Percentiles rank a stretch among this genome's conserved stretches.
Evolutionary conservation across 2,888 invertebrate genomes (phyloP).

Genomic region (Chrysolina haemoptera): DNA sequence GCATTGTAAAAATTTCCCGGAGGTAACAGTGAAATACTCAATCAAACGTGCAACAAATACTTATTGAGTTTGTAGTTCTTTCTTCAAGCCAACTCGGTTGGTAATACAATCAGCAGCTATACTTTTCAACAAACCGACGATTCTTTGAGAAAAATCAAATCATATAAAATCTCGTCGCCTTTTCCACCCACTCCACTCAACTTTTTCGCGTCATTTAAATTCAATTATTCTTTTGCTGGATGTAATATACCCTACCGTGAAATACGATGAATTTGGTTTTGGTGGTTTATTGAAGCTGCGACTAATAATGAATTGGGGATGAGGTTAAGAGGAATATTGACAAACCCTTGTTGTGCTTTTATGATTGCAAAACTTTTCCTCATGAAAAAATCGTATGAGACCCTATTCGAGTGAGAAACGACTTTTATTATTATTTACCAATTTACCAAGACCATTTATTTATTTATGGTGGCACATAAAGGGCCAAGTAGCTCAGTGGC

Average conservation of each 20-base stretch:
- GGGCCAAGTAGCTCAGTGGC: no score
- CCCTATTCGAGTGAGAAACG: no score
- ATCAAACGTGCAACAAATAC: constrained; percentile 69
- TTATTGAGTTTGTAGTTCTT: constrained; percentile 70
- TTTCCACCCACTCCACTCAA: neutral
- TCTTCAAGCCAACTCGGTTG: constrained; percentile 63
- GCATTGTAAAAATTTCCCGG: constrained; percentile 67
- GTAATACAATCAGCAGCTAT: constrained; percentile 67
- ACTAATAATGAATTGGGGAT: neutral
- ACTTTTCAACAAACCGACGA: constrained; percentile 54
- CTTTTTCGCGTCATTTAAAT: constrained; percentile 10
- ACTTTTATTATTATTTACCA: no score
- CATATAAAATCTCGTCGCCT: neutral
- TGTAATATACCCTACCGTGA: neutral
- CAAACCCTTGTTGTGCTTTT: no score
- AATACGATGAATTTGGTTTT: neutral
- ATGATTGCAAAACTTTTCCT: no score
- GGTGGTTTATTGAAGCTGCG: neutral
- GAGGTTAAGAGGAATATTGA: no score
- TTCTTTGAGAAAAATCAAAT: constrained; percentile 49
- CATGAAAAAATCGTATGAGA: no score
- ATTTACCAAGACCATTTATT: no score
- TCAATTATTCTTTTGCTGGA: neutral
- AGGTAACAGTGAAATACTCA: constrained; percentile 70
- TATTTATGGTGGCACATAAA: no score